Evolutionary conservation across 2,113 vertebrate genomes (phyloP).

Genomic region (Dendrocopos noguchii): DNA sequence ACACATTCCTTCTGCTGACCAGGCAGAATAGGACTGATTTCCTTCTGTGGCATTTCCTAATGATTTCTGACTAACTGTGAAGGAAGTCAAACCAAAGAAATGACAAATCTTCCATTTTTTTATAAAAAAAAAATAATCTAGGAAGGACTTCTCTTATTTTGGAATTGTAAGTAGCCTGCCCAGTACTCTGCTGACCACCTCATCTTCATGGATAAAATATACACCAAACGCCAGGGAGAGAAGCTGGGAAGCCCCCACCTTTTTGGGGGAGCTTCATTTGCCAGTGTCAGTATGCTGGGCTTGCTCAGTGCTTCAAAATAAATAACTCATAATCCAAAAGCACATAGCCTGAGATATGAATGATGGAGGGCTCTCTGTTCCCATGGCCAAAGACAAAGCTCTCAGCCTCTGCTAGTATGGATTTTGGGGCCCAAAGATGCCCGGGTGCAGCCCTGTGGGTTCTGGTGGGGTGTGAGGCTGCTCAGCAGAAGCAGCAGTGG

Average conservation of each 20-base stretch:
- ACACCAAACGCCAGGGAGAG: background rate
- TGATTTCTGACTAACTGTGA: slow-evolving; percentile 45
- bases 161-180: background rate
- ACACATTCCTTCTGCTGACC: slow-evolving; percentile 31
- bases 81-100: slow-evolving; percentile 47
- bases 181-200: background rate
- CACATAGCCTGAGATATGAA: background rate
- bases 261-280: background rate
- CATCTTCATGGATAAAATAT: background rate
- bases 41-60: slow-evolving; percentile 48
- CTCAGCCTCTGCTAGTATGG: background rate
- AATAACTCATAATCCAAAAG: background rate
- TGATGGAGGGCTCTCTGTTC: background rate
- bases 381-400: background rate
- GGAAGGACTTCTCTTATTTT: background rate
- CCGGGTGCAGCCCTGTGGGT: background rate
- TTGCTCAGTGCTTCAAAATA: background rate
- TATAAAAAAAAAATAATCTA: background rate
- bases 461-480: background rate
- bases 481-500: background rate
- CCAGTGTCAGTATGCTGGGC: fast-evolving
- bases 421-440: background rate
- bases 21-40: slow-evolving; percentile 47
- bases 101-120: slow-evolving; percentile 36
- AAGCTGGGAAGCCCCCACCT: background rate